These are phyloP conservation scores for Rhinopomastus cyanomelas DNA, from an alignment of 2,113 vertebrate genomes.

Conservation along the genomic window DNA sequence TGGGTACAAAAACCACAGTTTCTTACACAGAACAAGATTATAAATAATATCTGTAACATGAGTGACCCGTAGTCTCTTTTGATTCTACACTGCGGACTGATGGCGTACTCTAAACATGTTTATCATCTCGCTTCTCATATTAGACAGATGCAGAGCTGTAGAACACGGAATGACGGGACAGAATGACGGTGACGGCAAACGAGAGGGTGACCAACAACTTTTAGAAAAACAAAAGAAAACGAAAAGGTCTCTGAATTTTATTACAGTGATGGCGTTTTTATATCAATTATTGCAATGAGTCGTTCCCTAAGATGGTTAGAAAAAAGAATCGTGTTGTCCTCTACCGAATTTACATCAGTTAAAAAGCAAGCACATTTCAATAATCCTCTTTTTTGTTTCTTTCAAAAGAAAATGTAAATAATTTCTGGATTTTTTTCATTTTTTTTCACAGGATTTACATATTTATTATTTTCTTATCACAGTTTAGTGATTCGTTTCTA, in stretches of 20 bases:
- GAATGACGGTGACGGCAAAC: conserved; percentile 78
- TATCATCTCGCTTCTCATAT: conserved; percentile 79
- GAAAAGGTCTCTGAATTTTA: conserved; percentile 82
- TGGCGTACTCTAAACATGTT: conserved; percentile 70
- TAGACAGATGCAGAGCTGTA: conserved; percentile 82
- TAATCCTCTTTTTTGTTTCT: conserved; percentile 74
- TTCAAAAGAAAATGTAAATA: conserved; percentile 84
- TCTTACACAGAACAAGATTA: conserved; percentile 84
- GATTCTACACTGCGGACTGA: conserved; percentile 78
- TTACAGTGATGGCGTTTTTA: conserved; percentile 95
- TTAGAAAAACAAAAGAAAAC: conserved; percentile 81
- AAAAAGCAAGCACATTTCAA: conserved; percentile 97
- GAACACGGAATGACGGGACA: conserved; percentile 75
- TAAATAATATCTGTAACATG: conserved; percentile 80
- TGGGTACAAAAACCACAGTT: conserved; percentile 86
- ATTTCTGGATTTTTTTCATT: conserved; percentile 78
- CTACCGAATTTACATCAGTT: conserved; percentile 95
- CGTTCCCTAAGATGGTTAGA: conserved; percentile 97
- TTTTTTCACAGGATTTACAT: conserved; percentile 90
- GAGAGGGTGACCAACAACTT: conserved; percentile 76
- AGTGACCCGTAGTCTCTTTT: conserved; percentile 77
- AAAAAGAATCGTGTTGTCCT: conserved; percentile 93
- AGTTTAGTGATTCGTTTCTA: conserved; percentile 86
- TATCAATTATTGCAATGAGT: conserved; percentile 99
- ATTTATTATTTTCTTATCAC: conserved; percentile 86